Evolutionary conservation across 2,797 vertebrate species (phyloP), one percentile per base, ranked within the genome.

Genomic region (Halcyon chelicuti): DNA sequence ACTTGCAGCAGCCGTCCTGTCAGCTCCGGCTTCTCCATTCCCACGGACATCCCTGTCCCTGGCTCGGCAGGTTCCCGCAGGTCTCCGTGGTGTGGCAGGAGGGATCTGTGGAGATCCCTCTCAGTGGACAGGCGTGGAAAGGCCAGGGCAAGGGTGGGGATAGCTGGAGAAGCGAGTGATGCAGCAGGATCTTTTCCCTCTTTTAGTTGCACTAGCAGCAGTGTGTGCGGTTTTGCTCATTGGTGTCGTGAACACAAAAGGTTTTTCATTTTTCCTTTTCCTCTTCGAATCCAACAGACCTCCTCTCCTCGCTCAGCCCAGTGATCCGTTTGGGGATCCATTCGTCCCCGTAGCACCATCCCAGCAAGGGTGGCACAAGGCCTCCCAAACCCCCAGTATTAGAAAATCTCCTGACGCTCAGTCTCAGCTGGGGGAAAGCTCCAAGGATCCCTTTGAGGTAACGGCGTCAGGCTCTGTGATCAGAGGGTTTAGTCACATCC

Each of bases 371-470:
- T 9, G 37, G 31, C 62, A 26, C 2, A 3, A 67, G 18, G 44
- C 35, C 37, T 58, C 55, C 52, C 66, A 70, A 51, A 19, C 1
- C 16, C 46, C 23, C 0, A 0, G 9, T 6, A 15, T 8, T 17
- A 14, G 60, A 74, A 39, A 31, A 31, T 9, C n/a, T 55, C 20
- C 10, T 1, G 2, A 17, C 37, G 40, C 40, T 71, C 72, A n/a
- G 1, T 31, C 35, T 63, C 2, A 5, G 33, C 8, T 0, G 0
- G 26, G 26, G 60, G 16, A 28, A 44, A 33, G 52, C 61, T 78
- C 57, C 31, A 15, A 1, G 31, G 6, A 10, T 35, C 23, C 1
- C 39, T 74, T 7, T 4, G 40, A 33, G 46, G 62, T 10, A 7
- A 6, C 4, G 13, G 12, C 35, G 52, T 7, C 0, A 0, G 79